These are phyloP conservation scores for Gallinago jamesoni DNA, from an alignment of 2,113 vertebrate species.

Conservation along the genomic window DNA sequence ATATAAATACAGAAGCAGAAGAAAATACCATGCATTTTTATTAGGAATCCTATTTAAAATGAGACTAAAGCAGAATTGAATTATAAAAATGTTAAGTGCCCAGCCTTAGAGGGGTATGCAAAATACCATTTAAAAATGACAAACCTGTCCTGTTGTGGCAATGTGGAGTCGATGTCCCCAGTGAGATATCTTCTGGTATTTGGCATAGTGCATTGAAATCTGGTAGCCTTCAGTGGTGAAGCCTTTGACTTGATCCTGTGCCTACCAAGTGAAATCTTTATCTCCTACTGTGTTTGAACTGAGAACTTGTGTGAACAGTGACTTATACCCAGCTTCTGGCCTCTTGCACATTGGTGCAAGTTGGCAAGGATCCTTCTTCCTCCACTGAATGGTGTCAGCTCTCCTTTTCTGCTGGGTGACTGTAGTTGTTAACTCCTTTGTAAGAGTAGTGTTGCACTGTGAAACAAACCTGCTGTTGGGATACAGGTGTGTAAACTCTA, in stretches of 20 bases:
- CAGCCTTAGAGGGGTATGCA: neutral
- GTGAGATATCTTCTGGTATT: neutral
- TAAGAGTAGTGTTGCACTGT: neutral
- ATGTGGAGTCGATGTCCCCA: neutral
- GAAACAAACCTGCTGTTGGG: neutral
- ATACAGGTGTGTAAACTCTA: neutral
- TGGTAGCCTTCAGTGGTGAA: neutral
- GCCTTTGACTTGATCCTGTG: neutral
- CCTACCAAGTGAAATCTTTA: neutral
- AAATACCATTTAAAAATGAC: neutral
- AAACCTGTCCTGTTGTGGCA: neutral
- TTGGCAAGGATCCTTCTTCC: neutral
- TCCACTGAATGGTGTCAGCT: neutral
- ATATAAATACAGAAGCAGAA: neutral
- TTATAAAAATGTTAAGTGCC: neutral
- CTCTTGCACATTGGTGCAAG: neutral
- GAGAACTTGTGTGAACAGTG: constrained; percentile 4
- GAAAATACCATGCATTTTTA: neutral
- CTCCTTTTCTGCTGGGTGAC: neutral
- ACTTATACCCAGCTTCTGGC: neutral
- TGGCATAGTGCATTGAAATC: neutral
- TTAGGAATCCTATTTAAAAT: neutral
- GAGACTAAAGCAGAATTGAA: neutral
- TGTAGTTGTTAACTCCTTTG: neutral
- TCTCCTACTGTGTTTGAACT: neutral